Base-by-base conservation (phyloP, 2,797 vertebrate species). In the Chelmon rostratus region DNA sequence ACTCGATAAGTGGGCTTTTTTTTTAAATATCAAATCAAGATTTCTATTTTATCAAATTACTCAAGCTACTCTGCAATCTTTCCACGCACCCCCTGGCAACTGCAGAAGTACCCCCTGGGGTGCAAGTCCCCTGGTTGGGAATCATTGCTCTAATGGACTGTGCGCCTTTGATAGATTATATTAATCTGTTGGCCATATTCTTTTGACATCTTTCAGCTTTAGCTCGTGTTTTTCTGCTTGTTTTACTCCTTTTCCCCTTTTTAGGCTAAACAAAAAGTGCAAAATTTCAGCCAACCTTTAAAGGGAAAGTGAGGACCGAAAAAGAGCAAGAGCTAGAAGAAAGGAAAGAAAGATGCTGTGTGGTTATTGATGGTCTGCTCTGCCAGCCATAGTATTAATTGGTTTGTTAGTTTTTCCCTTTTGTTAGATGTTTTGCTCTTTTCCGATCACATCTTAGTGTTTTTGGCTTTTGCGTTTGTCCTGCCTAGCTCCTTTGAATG, bases 401-500 rank as follows among this genome's bases (percentile, higher is more conserved):
- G 40, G 75, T 82, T 77, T 76, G 73, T 89, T 83, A 79, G 78
- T 89, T 92, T 86, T 69, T 83, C 66, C 56, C 73, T 65, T 84
- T 84, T 88, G 72, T 86, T 49, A 0, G 67, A 65, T 76, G 58
- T 82, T 87, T 83, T 79, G 52, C 75, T 82, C 65, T 78, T 74
- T 81, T 75, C 69, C 46, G n/a, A 76, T 84, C 78, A 64, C 67
- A 79, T 82, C 72, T 81, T 54, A 15, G 77, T 73, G 76, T 83
- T 81, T 87, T 71, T 66, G 71, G 83, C 63, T 38, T 71, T 79
- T 33, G 37, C 79, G 62, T 81, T 88, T 82, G 88, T 88, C 76
- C 84, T 83, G 79, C 81, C 80, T 73, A 40, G 86, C 82, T 82
- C 69, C 79, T 90, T 92, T 90, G 84, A 93, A 90, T 90, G 81